Evolutionary conservation across 2,888 invertebrate species (phyloP), one percentile per base, ranked within the genome.

Genomic region (Plebejus anna): DNA sequence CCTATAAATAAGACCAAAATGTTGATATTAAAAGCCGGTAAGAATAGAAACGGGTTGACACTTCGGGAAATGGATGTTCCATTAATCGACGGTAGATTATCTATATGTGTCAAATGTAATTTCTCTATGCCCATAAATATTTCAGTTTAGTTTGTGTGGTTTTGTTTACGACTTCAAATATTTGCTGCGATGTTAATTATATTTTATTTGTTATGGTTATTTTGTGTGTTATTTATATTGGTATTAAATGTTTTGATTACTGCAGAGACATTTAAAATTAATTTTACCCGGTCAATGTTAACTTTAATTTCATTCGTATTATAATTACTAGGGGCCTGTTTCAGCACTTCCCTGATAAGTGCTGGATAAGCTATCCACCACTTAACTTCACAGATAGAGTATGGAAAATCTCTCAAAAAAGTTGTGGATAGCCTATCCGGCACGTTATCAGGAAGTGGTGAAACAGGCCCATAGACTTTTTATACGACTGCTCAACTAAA

Each of bases 1-100:
- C 55, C 72, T 77, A 79, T 78, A 77, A 78, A 78, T 78, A 72
- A 57, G 38, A 42, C 55, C 71, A 38, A 72, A 72, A 47, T 72
- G 72, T 73, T 55, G 51, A 51, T 73, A 73, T 51, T 73, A 73
- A 55, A 55, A 73, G 47, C 73, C 32, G 51, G 1, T 32, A 55
- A 73, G 51, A 55, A 73, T 73, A 73, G 51, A 73, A 72, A 73
- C 32, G 42, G 72, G 73, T 73, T 73, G 73, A 73, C 73, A 73
- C 72, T 72, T 55, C 32, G 55, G 32, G 11, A 73, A 73, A 73
- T 73, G 55, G 51, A 73, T 55, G 73, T 55, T 28, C 32, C 28
- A 55, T 36, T 73, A 73, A 73, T 73, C 73, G 73, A n/a, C 16
- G 28, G 72, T 47, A 47, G 72, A 72, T 72, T 36, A 73, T 51